phyloP scores from a whole-genome alignment of 2,113 vertebrate genomes.

The Cochlearius cochlearius region DNA sequence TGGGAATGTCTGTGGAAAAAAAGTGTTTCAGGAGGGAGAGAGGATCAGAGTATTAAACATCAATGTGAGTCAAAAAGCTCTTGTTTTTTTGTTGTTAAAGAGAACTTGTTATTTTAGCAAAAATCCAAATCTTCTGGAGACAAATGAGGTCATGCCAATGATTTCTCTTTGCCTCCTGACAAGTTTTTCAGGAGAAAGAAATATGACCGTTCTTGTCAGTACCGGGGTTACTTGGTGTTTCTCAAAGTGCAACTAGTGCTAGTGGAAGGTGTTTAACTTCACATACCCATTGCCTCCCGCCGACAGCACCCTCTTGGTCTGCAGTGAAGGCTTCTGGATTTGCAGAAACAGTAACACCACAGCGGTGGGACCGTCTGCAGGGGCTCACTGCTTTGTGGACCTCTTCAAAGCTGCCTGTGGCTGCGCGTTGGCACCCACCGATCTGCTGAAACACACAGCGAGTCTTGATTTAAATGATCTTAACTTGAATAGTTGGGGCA shows the following conservation, averaged over 20 bases:
- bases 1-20: background rate
- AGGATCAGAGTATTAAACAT: background rate
- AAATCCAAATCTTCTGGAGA: background rate
- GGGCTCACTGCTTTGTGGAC: background rate
- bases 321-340: background rate
- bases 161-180: background rate
- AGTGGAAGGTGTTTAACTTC: background rate
- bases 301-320: background rate
- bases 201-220: background rate
- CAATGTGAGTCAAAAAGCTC: background rate
- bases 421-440: rapidly evolving
- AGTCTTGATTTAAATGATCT: background rate
- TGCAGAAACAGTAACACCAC: rapidly evolving
- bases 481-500: background rate
- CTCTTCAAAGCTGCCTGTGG: background rate
- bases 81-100: background rate
- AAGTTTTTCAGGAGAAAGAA: background rate
- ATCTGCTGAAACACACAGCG: background rate
- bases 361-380: rapidly evolving
- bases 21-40: background rate
- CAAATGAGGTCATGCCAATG: background rate
- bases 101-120: background rate
- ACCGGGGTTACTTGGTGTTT: background rate
- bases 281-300: background rate
- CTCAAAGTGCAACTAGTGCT: background rate